Evolutionary conservation across 2,797 vertebrate genomes (phyloP).

Genomic region (Muraenolepis orangiensis): DNA sequence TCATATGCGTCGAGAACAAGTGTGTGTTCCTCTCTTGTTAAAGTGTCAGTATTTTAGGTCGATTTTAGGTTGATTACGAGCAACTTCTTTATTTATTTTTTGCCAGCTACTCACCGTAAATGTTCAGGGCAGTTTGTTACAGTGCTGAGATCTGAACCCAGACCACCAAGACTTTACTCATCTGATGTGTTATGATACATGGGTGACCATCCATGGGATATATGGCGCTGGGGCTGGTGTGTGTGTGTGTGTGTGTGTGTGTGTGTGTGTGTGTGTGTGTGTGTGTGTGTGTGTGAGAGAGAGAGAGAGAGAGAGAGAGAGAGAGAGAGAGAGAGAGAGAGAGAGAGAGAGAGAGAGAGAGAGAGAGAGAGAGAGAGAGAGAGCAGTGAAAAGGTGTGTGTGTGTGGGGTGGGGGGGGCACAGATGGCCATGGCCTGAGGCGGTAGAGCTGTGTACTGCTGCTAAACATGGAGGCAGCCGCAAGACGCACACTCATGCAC

Average conservation of each 20-base stretch:
- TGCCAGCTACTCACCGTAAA: too few relatives aligned
- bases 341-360: constrained; percentile 25
- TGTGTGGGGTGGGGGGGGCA: constrained; percentile 43
- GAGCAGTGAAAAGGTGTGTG: constrained; percentile 33
- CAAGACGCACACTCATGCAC: constrained; percentile 19
- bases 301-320: constrained; percentile 22
- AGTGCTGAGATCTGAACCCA: constrained; percentile 7
- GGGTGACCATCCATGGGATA: constrained; percentile 69
- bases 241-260: constrained; percentile 20
- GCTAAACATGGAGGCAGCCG: constrained; percentile 53
- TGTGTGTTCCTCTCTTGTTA: too few relatives aligned
- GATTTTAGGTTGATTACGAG: too few relatives aligned
- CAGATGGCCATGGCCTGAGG: constrained; percentile 72
- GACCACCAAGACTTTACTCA: constrained; percentile 45
- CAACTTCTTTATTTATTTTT: too few relatives aligned
- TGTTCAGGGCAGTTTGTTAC: too few relatives aligned
- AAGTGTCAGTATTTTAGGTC: constrained; percentile 2
- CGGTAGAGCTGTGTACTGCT: constrained; percentile 50
- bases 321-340: background rate
- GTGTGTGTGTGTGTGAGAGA: too few relatives aligned
- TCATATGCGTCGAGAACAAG: too few relatives aligned
- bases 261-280: constrained; percentile 31
- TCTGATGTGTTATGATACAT: constrained; percentile 70
- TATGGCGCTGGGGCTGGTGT: constrained; percentile 39
- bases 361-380: background rate